Percentiles rank a stretch among this genome's conserved stretches.
phyloP scores from a whole-genome alignment of 2,797 vertebrate species.

The Poecile montanus region DNA sequence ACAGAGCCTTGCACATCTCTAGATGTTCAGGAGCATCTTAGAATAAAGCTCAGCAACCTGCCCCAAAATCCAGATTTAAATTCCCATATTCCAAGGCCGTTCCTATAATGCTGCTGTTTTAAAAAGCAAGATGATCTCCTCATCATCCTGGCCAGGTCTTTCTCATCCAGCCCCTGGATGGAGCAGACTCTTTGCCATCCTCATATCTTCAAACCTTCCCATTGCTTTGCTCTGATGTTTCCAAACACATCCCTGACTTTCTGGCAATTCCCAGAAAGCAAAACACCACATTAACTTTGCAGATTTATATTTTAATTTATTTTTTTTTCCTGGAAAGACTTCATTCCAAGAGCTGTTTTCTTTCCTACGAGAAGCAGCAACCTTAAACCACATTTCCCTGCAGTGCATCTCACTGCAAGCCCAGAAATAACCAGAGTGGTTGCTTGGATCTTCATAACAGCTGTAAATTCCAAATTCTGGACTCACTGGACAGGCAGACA shows the following conservation, averaged over 20 bases:
- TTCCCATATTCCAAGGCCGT: neutral
- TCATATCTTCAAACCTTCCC: neutral
- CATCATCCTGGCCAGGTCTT: neutral
- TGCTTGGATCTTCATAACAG: neutral
- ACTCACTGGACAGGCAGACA: neutral
- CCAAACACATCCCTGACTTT: neutral
- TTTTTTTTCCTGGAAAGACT: neutral
- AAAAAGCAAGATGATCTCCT: neutral
- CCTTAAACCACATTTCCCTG: neutral
- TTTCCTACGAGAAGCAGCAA: neutral
- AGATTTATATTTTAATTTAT: neutral
- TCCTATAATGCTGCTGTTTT: neutral
- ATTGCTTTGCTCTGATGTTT: neutral
- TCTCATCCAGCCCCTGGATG: neutral
- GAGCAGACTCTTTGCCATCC: neutral
- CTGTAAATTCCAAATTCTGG: neutral
- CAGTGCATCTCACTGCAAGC: neutral
- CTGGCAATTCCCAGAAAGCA: neutral
- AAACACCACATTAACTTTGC: neutral
- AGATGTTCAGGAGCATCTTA: neutral
- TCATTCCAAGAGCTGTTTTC: neutral
- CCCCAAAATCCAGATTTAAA: neutral
- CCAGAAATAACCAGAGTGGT: neutral
- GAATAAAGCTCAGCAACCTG: neutral
- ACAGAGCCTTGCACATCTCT: neutral